These are phyloP conservation scores for Smutsia temminckii DNA, from an alignment of 2,797 vertebrate genomes.

Conservation along the genomic window DNA sequence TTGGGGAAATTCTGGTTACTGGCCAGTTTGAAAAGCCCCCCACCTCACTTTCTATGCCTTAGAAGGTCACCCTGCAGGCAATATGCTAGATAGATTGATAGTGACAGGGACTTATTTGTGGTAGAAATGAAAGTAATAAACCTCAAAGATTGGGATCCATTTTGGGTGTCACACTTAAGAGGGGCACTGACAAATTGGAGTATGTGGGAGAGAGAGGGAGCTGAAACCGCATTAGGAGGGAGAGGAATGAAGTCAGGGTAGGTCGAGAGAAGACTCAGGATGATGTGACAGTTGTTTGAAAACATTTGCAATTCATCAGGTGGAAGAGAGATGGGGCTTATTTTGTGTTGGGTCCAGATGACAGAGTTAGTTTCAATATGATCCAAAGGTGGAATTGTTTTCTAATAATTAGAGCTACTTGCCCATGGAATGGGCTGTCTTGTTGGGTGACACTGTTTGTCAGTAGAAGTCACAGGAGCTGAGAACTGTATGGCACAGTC, in stretches of 20 bases:
- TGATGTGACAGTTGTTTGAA: background rate
- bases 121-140: constrained; percentile 71
- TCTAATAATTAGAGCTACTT: background rate
- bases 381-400: background rate
- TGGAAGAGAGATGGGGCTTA: background rate
- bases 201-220: background rate
- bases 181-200: constrained; percentile 5
- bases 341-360: background rate
- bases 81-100: constrained; percentile 58
- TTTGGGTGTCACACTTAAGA: constrained; percentile 43
- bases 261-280: background rate
- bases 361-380: background rate
- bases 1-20: background rate
- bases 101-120: constrained; percentile 63
- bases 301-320: background rate
- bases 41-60: background rate
- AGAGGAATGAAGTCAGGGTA: background rate
- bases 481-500: background rate
- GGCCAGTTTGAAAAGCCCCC: background rate
- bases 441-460: background rate
- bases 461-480: background rate
- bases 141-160: constrained; percentile 59
- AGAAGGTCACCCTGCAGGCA: constrained; percentile 60
- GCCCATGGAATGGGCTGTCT: background rate
- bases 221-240: background rate